phyloP scores from a whole-genome alignment of 92 coral and sea anemone species.

The Epizoanthus illoricatus region DNA sequence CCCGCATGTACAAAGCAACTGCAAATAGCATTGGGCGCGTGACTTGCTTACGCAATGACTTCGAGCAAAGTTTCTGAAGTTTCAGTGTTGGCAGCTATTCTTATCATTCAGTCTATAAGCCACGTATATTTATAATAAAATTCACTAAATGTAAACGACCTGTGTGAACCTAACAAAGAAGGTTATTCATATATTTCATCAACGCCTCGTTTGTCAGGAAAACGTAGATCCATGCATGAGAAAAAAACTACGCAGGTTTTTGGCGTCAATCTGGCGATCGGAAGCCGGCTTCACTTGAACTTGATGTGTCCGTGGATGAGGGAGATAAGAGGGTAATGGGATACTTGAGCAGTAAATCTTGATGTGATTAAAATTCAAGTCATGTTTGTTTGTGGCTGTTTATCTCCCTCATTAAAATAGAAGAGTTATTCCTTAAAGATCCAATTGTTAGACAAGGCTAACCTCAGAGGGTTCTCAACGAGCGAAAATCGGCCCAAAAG shows the following conservation, averaged over 20 bases:
- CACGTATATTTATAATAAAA: too few species aligned
- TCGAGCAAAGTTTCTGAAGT: too few species aligned
- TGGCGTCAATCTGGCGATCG: constrained; percentile 44
- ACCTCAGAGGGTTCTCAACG: neutral
- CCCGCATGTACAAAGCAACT: too few species aligned
- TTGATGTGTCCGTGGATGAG: constrained; percentile 47
- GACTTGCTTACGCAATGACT: too few species aligned
- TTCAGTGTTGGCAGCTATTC: too few species aligned
- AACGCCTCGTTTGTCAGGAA: neutral
- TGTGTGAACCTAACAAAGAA: too few species aligned
- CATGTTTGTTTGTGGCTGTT: constrained; percentile 47
- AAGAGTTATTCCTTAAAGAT: constrained; percentile 6
- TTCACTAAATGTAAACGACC: too few species aligned
- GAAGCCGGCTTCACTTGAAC: constrained; percentile 30
- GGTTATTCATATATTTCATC: too few species aligned
- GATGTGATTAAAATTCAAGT: constrained; percentile 69
- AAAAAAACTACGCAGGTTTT: constrained; percentile 35
- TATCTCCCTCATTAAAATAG: constrained; percentile 30
- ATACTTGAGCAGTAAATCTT: constrained; percentile 45
- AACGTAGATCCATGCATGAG: constrained; percentile 3
- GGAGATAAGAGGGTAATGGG: constrained; percentile 82
- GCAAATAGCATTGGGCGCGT: too few species aligned
- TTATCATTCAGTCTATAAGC: too few species aligned
- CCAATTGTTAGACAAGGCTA: neutral
- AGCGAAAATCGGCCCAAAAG: neutral